Base-by-base conservation (phyloP, 2,888 invertebrate genomes). In the Venustoraphidia nigricollis region DNA sequence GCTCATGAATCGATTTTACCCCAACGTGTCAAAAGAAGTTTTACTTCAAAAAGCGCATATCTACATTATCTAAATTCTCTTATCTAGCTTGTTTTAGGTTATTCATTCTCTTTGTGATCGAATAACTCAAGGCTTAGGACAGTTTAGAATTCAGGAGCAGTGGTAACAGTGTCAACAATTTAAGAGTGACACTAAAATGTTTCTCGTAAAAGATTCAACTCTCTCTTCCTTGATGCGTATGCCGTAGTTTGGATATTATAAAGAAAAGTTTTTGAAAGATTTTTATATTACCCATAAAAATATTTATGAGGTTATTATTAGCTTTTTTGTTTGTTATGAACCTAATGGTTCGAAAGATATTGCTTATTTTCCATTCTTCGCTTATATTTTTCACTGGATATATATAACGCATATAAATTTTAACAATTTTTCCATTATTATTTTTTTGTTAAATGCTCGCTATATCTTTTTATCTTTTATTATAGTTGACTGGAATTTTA, bases 241-340 rank as follows among this genome's bases (percentile, higher is more conserved):
- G 27, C 27, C 27, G 27, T 27, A 27, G 27, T 27, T 39, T 39
- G 13, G 40, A 14, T 39, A 39, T 39, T 39, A 39, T 39, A 39
- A 39, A 27, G 40, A 39, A 39, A 39, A 39, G 17, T 14, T 39
- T 39, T 39, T 14, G 40, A 14, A 39, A 14, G 40, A 39, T 39
- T 39, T 39, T 39, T 39, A 39, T 39, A 39, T 39, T 39, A 39
- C 40, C 40, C 40, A 39, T 39, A 39, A 39, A 39, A 39, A 39
- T 39, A 39, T 39, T 39, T 39, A 39, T 39, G 17, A 14, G 40
- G 40, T 39, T 39, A 39, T 39, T 39, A 39, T 39, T 11, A 39
- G n/a, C 17, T 39, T 39, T 39, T 39, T 39, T 39, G 40, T 39
- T 39, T 39, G 40, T 39, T 11, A 39, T 14, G 17, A 39, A 39